These are phyloP conservation scores for Speoplatyrhinus poulsoni DNA, from an alignment of 2,113 vertebrate species.

Conservation along the genomic window DNA sequence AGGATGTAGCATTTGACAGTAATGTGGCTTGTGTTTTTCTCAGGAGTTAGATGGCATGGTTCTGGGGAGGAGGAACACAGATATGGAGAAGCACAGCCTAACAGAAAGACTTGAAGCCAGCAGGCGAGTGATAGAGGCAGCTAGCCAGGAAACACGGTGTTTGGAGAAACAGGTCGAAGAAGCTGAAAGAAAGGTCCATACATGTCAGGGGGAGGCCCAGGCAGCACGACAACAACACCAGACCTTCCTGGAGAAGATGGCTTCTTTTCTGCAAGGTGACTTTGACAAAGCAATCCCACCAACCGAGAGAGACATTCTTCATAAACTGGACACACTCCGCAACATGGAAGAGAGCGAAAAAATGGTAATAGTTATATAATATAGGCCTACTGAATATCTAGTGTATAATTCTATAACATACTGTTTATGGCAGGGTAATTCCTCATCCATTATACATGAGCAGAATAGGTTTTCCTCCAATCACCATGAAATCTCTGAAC, in stretches of 20 bases:
- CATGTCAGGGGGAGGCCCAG: slow-evolving; percentile 66
- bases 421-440: background rate
- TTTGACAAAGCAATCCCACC: slow-evolving; percentile 24
- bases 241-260: slow-evolving; percentile 77
- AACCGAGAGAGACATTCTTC: slow-evolving; percentile 74
- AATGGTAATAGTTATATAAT: slow-evolving; percentile 24
- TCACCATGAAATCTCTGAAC: background rate
- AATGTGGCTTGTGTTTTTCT: slow-evolving; percentile 9
- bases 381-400: background rate
- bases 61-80: slow-evolving; percentile 69
- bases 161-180: slow-evolving; percentile 76
- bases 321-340: slow-evolving; percentile 72
- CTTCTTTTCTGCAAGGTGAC: slow-evolving; percentile 58
- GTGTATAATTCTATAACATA: too few relatives aligned
- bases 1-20: background rate
- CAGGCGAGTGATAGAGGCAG: slow-evolving; percentile 73
- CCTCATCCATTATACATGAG: too few relatives aligned
- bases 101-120: slow-evolving; percentile 74
- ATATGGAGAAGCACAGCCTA: slow-evolving; percentile 76
- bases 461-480: background rate
- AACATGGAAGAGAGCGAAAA: slow-evolving; percentile 63
- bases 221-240: slow-evolving; percentile 55
- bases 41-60: slow-evolving; percentile 79
- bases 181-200: slow-evolving; percentile 70
- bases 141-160: slow-evolving; percentile 68